A percentile compares a stretch with the other conserved stretches of the same genome.
These are phyloP conservation scores for Eurystomus gularis DNA, from an alignment of 2,113 vertebrate genomes.

Conservation along the genomic window DNA sequence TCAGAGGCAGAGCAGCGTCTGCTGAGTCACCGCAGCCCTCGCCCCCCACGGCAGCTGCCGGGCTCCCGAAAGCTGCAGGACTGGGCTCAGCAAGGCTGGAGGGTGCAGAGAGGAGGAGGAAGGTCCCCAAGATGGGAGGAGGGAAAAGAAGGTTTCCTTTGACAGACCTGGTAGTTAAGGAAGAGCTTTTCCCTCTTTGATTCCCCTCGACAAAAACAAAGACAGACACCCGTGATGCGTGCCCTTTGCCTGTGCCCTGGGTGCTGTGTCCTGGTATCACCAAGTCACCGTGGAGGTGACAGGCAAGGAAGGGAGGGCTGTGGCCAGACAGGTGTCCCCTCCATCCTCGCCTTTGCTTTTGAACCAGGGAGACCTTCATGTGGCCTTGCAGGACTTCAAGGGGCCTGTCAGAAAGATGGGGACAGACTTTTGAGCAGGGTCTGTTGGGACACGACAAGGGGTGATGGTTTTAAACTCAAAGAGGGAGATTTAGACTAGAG, in stretches of 20 bases:
- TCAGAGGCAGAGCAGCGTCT: background rate
- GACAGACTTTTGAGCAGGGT: background rate
- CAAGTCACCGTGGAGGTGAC: background rate
- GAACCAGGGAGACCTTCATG: background rate
- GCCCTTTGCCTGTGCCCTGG: background rate
- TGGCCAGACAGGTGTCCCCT: rapidly evolving
- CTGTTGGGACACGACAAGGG: background rate
- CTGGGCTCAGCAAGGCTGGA: background rate
- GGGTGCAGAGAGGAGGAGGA: background rate
- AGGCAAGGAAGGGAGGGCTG: rapidly evolving
- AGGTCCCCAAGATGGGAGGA: background rate
- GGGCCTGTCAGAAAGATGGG: background rate
- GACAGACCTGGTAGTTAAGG: background rate
- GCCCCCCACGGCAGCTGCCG: background rate
- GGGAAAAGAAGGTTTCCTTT: background rate
- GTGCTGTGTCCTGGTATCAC: background rate
- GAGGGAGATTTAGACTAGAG: background rate
- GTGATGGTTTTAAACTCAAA: background rate
- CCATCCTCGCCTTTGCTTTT: background rate
- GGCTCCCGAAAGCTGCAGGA: background rate
- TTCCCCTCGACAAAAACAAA: background rate
- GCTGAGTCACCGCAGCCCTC: background rate
- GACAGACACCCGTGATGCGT: rapidly evolving
- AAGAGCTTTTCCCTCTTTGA: background rate
- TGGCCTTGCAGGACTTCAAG: background rate